Evolutionary conservation across 2,113 vertebrate genomes (phyloP), one percentile per base, ranked within the genome.

Genomic region (Myotis davidii): DNA sequence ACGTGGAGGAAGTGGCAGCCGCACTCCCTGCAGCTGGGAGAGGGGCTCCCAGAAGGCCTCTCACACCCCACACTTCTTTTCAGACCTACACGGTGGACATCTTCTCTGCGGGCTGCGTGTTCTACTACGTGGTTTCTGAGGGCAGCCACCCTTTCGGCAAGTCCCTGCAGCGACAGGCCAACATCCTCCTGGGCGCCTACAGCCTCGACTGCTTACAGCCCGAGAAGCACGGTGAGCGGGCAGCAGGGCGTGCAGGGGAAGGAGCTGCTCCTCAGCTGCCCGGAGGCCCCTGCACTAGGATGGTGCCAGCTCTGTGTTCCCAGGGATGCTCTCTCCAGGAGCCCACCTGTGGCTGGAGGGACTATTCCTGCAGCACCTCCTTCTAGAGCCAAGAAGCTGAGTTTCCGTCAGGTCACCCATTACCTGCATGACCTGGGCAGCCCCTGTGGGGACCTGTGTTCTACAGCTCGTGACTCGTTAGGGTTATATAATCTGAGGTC

Each of bases 31-130:
- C 74, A 32, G 6, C 84, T 8, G 18, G 34, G 16, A 6, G 48
- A 45, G 8, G 3, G 1, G 18, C 3, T 8, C 17, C 25, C n/a
- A 0, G 39, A 29, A 29, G n/a, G 0, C 5, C 50, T 95, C 39
- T 76, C 65, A 85, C n/a, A 8, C 64, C 52, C 52, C 85, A 4
- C 25, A 0, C 97, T 95, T 97, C 48, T 95, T 98, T 97, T n/a
- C 97, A 99, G 99, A 99, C 99, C 0, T 99, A 99, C 13, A 99
- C 99, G 0, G 99, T 99, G 91, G 99, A 99, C 98, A 99, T 99
- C 97, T 99, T 99, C 98, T 99, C 99, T 25, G 99, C 99, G 3
- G 99, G 99, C 85, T 99, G 99, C 34, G 99, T 99, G 89, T 99
- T 99, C 61, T 99, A 99, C 97, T 99, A 99, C 0, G 99, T 99